Evolutionary conservation across 92 coral and sea anemone species (phyloP).

Genomic region (Actinernus sp.): DNA sequence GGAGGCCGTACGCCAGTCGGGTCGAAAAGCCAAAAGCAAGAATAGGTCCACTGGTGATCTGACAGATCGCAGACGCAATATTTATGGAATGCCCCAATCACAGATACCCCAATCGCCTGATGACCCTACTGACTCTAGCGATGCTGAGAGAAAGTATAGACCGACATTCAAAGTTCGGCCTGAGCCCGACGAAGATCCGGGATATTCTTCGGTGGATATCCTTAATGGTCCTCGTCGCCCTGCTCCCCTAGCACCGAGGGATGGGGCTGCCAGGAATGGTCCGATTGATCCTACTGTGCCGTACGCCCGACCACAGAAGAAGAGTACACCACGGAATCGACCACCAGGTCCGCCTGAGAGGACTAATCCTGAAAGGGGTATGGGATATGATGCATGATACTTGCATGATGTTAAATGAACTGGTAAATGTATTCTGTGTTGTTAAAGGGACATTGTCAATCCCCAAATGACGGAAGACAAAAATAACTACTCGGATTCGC

Average conservation of each 20-base stretch:
- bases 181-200: constrained; percentile 54
- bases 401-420: no score
- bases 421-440: no score
- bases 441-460: no score
- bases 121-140: constrained; percentile 77
- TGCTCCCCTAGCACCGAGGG: constrained; percentile 18
- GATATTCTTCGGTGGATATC: constrained; percentile 59
- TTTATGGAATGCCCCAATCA: no score
- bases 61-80: constrained; percentile 48
- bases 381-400: no score
- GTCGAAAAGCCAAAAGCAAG: constrained; percentile 67
- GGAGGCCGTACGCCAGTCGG: constrained; percentile 92
- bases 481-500: no score
- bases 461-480: no score
- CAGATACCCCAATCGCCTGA: no score
- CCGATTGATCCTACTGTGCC: constrained; percentile 62
- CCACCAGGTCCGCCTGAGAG: no score
- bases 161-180: constrained; percentile 20
- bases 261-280: constrained; percentile 45
- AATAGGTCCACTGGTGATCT: constrained; percentile 81
- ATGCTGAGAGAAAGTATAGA: neutral
- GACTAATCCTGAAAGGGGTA: no score
- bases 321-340: no score
- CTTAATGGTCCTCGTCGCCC: constrained; percentile 38
- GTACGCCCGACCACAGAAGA: constrained; percentile 55